Percentiles rank a stretch among this genome's conserved stretches.
phyloP scores from a whole-genome alignment of 2,797 vertebrate genomes.

The Microctenopoma stevenorrisi region DNA sequence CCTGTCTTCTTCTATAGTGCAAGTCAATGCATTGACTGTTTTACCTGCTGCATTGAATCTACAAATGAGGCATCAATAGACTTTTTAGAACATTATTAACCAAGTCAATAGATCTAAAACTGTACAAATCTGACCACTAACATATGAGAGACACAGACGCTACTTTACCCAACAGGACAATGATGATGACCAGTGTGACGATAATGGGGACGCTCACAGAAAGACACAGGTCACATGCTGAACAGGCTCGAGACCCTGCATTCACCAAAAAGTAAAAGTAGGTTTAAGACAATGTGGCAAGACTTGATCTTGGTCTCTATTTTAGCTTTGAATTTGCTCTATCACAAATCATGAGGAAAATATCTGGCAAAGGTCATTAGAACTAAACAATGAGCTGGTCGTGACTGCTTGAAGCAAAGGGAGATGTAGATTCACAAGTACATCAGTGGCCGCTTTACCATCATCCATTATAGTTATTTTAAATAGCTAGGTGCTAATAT shows the following conservation, averaged over 20 bases:
- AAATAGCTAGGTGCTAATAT: too few species aligned
- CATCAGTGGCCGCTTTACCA: too few species aligned
- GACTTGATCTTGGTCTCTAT: too few species aligned
- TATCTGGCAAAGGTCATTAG: background rate
- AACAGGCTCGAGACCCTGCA: constrained; percentile 21
- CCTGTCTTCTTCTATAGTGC: background rate
- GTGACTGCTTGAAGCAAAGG: too few species aligned
- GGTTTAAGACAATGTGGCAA: background rate
- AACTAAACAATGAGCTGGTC: background rate
- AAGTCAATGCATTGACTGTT: background rate
- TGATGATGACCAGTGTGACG: constrained; percentile 61
- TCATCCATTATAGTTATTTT: too few species aligned
- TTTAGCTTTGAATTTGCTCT: background rate
- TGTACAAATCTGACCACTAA: background rate
- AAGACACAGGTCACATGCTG: constrained; percentile 41
- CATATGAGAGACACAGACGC: background rate
- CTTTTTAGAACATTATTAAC: background rate
- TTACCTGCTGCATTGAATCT: background rate
- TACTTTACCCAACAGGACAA: constrained; percentile 71
- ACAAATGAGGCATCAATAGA: background rate
- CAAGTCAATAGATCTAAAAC: background rate
- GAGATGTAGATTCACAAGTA: background rate
- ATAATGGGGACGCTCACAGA: constrained; percentile 52
- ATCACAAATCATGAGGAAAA: background rate
- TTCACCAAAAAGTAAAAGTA: constrained; percentile 20